Evolutionary conservation across 2,797 vertebrate species (phyloP).

Genomic region (Borostomias antarcticus): DNA sequence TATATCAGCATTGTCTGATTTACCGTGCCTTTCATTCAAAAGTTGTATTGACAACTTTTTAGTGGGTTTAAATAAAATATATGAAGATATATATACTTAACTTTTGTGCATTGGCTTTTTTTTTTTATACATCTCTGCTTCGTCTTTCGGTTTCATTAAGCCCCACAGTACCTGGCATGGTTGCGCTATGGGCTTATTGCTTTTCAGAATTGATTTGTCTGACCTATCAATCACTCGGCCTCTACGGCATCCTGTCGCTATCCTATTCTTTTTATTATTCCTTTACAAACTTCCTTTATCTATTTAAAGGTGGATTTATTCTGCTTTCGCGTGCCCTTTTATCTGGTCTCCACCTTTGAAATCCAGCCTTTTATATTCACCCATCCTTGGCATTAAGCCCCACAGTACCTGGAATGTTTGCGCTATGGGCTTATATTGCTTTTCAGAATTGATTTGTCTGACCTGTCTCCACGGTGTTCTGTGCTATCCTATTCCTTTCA

Average conservation of each 20-base stretch:
- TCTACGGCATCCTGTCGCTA: constrained; percentile 45
- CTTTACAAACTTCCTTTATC: no score
- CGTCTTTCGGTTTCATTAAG: constrained; percentile 25
- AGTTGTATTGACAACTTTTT: constrained; percentile 98
- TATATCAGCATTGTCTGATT: constrained; percentile 97
- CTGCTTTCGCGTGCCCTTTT: not conserved
- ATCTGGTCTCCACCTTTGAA: not conserved
- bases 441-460: not conserved
- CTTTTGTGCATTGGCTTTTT: constrained; percentile 54
- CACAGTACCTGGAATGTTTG: not conserved
- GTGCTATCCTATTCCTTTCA: not conserved
- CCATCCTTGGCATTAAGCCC: no score
- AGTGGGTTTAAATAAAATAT: constrained; percentile 95
- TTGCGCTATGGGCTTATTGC: constrained; percentile 35
- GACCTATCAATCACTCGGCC: constrained; percentile 49
- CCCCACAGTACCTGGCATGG: constrained; percentile 22
- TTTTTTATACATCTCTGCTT: constrained; percentile 38
- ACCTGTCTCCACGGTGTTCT: not conserved
- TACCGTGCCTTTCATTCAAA: constrained; percentile 98
- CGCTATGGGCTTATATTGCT: not conserved
- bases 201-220: constrained; percentile 39
- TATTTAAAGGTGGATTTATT: no score
- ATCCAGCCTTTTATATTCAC: no score
- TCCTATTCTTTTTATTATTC: constrained; percentile 33
- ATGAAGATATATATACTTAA: constrained; percentile 79